phyloP scores from a whole-genome alignment of 2,797 vertebrate genomes.

The Clarias pachynema region DNA sequence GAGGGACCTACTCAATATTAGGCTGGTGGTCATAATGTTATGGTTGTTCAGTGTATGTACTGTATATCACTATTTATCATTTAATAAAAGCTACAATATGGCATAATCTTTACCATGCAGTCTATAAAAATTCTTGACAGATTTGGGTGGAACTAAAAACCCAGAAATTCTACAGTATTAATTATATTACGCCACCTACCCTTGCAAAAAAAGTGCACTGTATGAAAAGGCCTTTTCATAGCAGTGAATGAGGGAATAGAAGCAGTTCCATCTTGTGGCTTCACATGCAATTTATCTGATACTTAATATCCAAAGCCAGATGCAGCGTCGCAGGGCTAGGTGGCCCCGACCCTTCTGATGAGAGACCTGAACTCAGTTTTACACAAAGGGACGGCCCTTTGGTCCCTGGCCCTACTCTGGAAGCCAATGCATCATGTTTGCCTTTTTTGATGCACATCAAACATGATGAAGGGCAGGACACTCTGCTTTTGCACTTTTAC shows the following conservation, averaged over 20 bases:
- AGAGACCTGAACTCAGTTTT: slow-evolving; percentile 37
- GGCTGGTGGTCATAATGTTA: too few relatives aligned
- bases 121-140: neutral
- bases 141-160: neutral
- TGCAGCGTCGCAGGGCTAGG: slow-evolving; percentile 45
- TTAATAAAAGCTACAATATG: neutral
- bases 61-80: neutral
- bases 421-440: slow-evolving; percentile 31
- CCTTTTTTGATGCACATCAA: slow-evolving; percentile 26
- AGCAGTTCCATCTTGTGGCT: slow-evolving; percentile 46
- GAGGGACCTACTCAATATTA: too few relatives aligned
- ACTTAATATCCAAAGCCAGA: slow-evolving; percentile 40
- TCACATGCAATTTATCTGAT: slow-evolving; percentile 33
- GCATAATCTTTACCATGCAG: neutral
- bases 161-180: neutral
- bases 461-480: slow-evolving; percentile 19
- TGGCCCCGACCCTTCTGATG: slow-evolving; percentile 52
- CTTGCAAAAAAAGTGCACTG: neutral
- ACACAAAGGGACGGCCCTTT: slow-evolving; percentile 25
- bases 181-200: neutral
- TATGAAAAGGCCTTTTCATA: neutral
- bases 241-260: neutral
- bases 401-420: slow-evolving; percentile 24
- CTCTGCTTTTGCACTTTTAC: slow-evolving; percentile 18
- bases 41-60: neutral